Evolutionary conservation across 2,113 vertebrate species (phyloP), one percentile per base, ranked within the genome.

Genomic region (Laterallus jamaicensis): DNA sequence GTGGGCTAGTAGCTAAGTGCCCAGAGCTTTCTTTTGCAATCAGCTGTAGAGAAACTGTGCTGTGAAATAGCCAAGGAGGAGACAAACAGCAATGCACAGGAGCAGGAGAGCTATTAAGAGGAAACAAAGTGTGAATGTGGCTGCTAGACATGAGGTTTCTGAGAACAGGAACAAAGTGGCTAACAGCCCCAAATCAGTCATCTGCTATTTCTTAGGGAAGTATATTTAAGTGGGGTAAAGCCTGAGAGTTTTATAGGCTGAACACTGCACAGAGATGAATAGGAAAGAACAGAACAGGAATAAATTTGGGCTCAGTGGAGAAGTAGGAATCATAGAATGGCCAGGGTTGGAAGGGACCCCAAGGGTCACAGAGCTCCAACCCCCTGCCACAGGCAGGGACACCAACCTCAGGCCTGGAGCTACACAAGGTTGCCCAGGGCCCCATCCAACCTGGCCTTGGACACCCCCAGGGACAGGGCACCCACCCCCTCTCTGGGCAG

Each of bases 1-100:
- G 92, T 93, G 91, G 96, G 88, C 68, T 81, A 40, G 59, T 9
- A 81, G 90, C 79, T 90, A 26, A 88, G 71, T 15, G 79, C 75
- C 17, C 77, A 32, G 74, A 59, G 81, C 82, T 73, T 7, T 29
- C 75, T 73, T 25, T 40, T n/a, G 70, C 55, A 11, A 3, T 5
- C 47, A 50, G 58, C 78, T 74, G 59, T 37, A 5, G 13, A 71
- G 69, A 47, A 82, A 6, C 24, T 9, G 32, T 62, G 14, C 87
- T 24, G 69, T 6, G 79, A 17, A 67, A 25, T 3, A 28, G 47
- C 52, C 31, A 20, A 2, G 32, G 55, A 59, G 47, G 62, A 94
- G n/a, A 78, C 55, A 87, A 63, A 56, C 47, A 67, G 74, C 64
- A 79, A 40, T 0, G 2, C 42, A 54, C 24, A 19, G 49, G 74